phyloP scores from a whole-genome alignment of 2,888 invertebrate species.

The Desoria tigrina region DNA sequence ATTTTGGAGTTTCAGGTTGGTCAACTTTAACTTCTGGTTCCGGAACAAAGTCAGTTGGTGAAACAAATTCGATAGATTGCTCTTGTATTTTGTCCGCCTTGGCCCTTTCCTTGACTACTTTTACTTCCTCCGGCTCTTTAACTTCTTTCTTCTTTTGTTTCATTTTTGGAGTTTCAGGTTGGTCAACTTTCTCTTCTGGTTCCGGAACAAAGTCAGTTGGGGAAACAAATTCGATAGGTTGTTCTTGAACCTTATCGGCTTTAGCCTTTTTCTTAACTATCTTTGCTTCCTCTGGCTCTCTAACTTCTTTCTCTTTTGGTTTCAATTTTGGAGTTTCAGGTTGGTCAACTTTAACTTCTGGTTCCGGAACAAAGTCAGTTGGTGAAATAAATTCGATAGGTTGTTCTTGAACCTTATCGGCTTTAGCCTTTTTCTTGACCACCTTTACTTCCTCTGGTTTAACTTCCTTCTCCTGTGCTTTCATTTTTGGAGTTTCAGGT shows the following conservation, averaged over 20 bases:
- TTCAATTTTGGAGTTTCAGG: conserved; percentile 26
- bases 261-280: conserved; percentile 2
- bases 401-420: conserved; percentile 57
- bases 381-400: conserved; percentile 64
- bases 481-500: not conserved
- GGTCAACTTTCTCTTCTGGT: not conserved
- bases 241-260: not conserved
- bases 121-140: not conserved
- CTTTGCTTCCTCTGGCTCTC: not conserved
- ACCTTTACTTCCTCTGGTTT: conserved; percentile 58
- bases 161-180: not conserved
- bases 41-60: not conserved
- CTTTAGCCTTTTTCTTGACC: conserved; percentile 58
- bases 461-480: conserved; percentile 5
- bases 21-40: not conserved
- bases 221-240: not conserved
- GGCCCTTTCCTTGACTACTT: not conserved
- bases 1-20: not conserved
- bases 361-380: conserved; percentile 57
- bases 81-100: conserved; percentile 1
- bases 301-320: conserved; percentile 20
- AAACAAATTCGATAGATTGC: conserved; percentile 2
- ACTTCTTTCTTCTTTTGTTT: not conserved
- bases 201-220: not conserved
- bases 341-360: not conserved